Percentiles rank a stretch among this genome's conserved stretches.
Evolutionary conservation across 2,888 invertebrate genomes (phyloP).

Genomic region (Coenonympha glycerion): DNA sequence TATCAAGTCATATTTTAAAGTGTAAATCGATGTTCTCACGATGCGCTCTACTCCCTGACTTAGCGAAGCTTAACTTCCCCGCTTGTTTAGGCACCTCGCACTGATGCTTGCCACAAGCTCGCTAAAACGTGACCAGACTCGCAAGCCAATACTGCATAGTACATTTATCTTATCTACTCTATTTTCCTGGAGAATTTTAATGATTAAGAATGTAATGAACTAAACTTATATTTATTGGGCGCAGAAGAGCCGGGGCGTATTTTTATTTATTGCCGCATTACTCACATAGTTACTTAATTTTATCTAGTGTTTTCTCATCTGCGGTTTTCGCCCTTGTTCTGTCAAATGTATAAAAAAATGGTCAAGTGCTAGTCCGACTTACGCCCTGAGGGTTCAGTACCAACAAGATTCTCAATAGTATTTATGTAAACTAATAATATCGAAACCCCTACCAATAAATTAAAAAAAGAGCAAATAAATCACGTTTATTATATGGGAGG

Average conservation of each 20-base stretch:
- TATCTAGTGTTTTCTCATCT: neutral
- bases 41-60: too few species aligned
- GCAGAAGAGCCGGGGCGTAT: neutral
- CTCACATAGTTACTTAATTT: neutral
- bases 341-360: too few species aligned
- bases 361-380: too few species aligned
- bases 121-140: slow-evolving; percentile 24
- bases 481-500: too few species aligned
- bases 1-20: too few species aligned
- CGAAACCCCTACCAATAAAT: too few species aligned
- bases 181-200: slow-evolving; percentile 17
- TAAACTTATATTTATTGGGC: slow-evolving; percentile 8
- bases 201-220: slow-evolving; percentile 9
- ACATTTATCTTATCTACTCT: slow-evolving; percentile 21
- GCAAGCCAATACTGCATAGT: slow-evolving; percentile 20
- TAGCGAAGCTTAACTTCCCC: neutral
- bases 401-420: too few species aligned
- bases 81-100: slow-evolving; percentile 4
- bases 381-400: too few species aligned
- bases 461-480: too few species aligned
- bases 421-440: too few species aligned
- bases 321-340: too few species aligned
- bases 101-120: slow-evolving; percentile 9
- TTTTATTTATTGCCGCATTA: neutral
- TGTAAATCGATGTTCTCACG: too few species aligned